Percentiles rank a stretch among this genome's conserved stretches.
phyloP scores from a whole-genome alignment of 2,113 vertebrate species.

The Thunnus thynnus region DNA sequence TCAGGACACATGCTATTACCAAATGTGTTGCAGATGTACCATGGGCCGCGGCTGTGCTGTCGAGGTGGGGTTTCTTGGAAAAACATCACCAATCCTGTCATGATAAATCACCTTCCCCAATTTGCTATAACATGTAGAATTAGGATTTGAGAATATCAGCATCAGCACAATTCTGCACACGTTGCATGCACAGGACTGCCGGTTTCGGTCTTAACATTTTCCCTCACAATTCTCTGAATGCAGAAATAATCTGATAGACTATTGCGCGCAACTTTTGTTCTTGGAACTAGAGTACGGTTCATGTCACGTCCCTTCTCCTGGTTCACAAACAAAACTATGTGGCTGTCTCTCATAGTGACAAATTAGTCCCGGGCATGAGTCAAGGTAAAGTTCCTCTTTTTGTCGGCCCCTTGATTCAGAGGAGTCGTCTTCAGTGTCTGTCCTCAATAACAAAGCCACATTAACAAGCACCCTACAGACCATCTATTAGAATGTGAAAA shows the following conservation, averaged over 20 bases:
- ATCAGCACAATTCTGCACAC: conserved; percentile 59
- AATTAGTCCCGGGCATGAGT: conserved; percentile 51
- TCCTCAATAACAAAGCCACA: conserved; percentile 74
- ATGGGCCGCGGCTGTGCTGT: conserved; percentile 47
- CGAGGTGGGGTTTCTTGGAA: conserved; percentile 73
- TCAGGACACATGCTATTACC: conserved; percentile 75
- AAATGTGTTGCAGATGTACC: conserved; percentile 86
- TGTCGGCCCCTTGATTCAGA: conserved; percentile 29
- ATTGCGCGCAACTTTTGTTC: conserved; percentile 30
- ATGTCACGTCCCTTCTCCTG: not conserved
- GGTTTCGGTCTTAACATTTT: conserved; percentile 54
- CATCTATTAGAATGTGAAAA: conserved; percentile 83
- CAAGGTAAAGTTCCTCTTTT: conserved; percentile 69
- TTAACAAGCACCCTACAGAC: conserved; percentile 77
- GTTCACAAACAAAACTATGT: conserved; percentile 31
- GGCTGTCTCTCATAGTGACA: conserved; percentile 64
- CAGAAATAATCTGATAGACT: conserved; percentile 19
- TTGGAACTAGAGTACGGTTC: conserved; percentile 17
- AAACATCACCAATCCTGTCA: conserved; percentile 72
- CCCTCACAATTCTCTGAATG: conserved; percentile 61
- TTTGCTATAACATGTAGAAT: conserved; percentile 69
- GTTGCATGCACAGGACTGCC: conserved; percentile 11
- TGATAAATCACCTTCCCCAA: conserved; percentile 79
- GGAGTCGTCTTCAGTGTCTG: conserved; percentile 53
- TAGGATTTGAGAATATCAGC: conserved; percentile 58